phyloP scores from a whole-genome alignment of 2,113 vertebrate genomes.

The Hypanus sabinus region DNA sequence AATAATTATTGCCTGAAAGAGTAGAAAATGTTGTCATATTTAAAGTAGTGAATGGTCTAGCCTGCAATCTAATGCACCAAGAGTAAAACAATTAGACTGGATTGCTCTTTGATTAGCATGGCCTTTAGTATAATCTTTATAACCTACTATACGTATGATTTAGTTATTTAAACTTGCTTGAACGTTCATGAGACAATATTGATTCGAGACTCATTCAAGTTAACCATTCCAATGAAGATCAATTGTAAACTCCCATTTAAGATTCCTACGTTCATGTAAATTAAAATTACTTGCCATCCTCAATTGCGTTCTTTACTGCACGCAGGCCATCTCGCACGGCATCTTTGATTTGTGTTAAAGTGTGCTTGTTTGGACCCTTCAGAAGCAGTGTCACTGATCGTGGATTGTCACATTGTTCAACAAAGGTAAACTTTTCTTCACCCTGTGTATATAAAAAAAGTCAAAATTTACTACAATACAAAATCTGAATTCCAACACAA shows the following conservation, averaged over 20 bases:
- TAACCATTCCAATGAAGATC: neutral
- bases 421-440: slow-evolving; percentile 93
- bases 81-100: no score
- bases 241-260: neutral
- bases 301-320: slow-evolving; percentile 93
- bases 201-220: neutral
- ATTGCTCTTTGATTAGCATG: no score
- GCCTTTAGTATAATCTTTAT: no score
- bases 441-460: slow-evolving; percentile 57
- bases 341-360: slow-evolving; percentile 90
- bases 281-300: slow-evolving; percentile 70
- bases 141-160: no score
- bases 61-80: no score
- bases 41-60: no score
- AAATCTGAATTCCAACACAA: neutral
- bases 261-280: neutral
- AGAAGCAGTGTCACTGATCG: slow-evolving; percentile 87
- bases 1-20: no score
- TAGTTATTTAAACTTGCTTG: no score
- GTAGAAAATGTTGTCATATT: no score
- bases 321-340: slow-evolving; percentile 84
- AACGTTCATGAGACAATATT: no score
- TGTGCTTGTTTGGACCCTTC: slow-evolving; percentile 93
- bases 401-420: slow-evolving; percentile 88
- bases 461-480: neutral